A percentile compares a stretch with the other conserved stretches of the same genome.
phyloP scores from a whole-genome alignment of 2,797 vertebrate genomes.

The Pogoniulus pusillus region DNA sequence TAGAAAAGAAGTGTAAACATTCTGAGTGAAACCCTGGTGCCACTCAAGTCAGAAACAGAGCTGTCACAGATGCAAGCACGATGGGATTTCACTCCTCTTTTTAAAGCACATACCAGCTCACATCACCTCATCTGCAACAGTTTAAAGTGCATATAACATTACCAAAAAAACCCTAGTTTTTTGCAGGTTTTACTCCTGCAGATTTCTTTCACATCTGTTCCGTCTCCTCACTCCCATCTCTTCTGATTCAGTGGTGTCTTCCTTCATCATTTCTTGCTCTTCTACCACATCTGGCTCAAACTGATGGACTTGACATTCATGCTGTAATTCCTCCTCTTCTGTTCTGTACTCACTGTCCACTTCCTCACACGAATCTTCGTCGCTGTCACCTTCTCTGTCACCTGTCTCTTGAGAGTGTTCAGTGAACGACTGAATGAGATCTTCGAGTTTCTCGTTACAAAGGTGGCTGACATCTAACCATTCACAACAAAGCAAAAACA shows the following conservation, averaged over 20 bases:
- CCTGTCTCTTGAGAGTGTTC: slow-evolving; percentile 55
- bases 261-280: slow-evolving; percentile 48
- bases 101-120: slow-evolving; percentile 49
- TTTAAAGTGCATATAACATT: slow-evolving; percentile 62
- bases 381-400: background rate
- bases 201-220: slow-evolving; percentile 79
- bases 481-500: background rate
- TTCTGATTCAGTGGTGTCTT: slow-evolving; percentile 20
- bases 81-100: slow-evolving; percentile 10
- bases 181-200: background rate
- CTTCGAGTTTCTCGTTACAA: slow-evolving; percentile 83
- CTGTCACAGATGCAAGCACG: background rate
- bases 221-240: slow-evolving; percentile 80
- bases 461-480: slow-evolving; percentile 54
- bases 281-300: slow-evolving; percentile 60
- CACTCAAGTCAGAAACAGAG: slow-evolving; percentile 26
- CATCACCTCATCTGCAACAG: slow-evolving; percentile 8
- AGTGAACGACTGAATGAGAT: slow-evolving; percentile 84
- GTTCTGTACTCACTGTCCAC: slow-evolving; percentile 12
- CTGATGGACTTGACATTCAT: slow-evolving; percentile 58
- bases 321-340: slow-evolving; percentile 40
- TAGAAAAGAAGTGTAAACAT: slow-evolving; percentile 62
- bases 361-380: slow-evolving; percentile 13
- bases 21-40: slow-evolving; percentile 28
- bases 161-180: background rate